Base-by-base conservation (phyloP, 2,797 vertebrate genomes). In the Remorina albescens region DNA sequence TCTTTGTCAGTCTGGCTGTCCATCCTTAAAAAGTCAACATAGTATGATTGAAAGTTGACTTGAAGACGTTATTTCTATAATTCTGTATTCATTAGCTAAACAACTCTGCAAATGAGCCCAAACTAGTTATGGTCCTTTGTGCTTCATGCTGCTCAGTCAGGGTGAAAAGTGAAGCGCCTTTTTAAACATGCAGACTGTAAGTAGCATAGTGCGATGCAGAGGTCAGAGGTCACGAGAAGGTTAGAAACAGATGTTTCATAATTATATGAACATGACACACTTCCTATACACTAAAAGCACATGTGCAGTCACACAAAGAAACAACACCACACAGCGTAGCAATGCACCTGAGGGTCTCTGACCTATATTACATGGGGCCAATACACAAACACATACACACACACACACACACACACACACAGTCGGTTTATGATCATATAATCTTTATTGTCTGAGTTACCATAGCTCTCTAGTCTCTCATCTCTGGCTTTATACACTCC, bases 211-310 rank as follows among this genome's bases (percentile, higher is more conserved):
- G 36, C 49, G 30, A 57, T 26, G 12, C n/a, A 59, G 58, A 74
- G 67, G 75, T 88, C 76, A 80, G n/a, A 64, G 67, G 78, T 81
- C 60, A 71, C 39, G 7, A 18, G 30, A 67, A 46, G 65, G 50
- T 8, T 55, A 53, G 51, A 82, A 72, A 84, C 73, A 87, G 77
- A 81, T 86, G 85, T 85, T 84, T 89, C 58, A 63, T 76, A 15
- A 61, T 77, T 72, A 77, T 60, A 51, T 72, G 61, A 84, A 81
- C 77, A 36, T 83, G 73, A 79, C 76, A 83, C 72, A 71, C 56
- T 82, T 81, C 67, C 60, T 78, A 54, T 54, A 74, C 16, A 26
- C 59, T 50, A 67, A 41, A 81, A 13, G 65, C 68, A 56, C 39
- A 63, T 54, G 15, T 50, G 44, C 57, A 36, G 41, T 39, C 76